These are phyloP conservation scores for Amphiura filiformis DNA, from an alignment of 35 echinoderm and acorn worm species.

Conservation along the genomic window DNA sequence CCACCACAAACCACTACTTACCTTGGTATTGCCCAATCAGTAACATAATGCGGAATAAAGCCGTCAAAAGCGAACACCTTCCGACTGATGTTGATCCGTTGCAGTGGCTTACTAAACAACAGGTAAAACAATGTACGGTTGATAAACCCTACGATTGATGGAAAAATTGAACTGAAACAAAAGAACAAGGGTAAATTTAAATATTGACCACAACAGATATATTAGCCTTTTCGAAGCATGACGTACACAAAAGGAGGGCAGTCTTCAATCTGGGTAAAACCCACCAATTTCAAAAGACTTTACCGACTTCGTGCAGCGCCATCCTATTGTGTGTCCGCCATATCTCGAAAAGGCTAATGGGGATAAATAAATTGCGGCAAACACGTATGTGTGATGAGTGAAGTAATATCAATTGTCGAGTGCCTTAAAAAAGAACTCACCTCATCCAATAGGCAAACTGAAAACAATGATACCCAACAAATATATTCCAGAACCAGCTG, in stretches of 20 bases:
- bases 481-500: constrained; percentile 68
- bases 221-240: too few relatives aligned
- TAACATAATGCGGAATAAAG: constrained; percentile 54
- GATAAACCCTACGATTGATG: constrained; percentile 16
- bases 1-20: too few relatives aligned
- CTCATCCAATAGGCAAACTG: constrained; percentile 59
- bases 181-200: constrained; percentile 4
- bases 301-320: too few relatives aligned
- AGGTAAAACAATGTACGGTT: constrained; percentile 37
- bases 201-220: not conserved
- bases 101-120: not conserved
- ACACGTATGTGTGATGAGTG: too few relatives aligned
- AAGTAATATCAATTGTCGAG: too few relatives aligned
- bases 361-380: too few relatives aligned
- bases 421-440: too few relatives aligned
- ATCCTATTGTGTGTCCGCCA: too few relatives aligned
- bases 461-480: constrained; percentile 39
- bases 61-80: constrained; percentile 41
- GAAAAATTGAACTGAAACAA: constrained; percentile 51
- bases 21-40: constrained; percentile 74
- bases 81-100: constrained; percentile 19
- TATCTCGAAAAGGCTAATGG: too few relatives aligned
- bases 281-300: too few relatives aligned
- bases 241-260: too few relatives aligned
- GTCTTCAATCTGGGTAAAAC: too few relatives aligned